Conservation (phyloP, 2,888 invertebrate species). For the Rhopalosiphum nymphaeae region DNA sequence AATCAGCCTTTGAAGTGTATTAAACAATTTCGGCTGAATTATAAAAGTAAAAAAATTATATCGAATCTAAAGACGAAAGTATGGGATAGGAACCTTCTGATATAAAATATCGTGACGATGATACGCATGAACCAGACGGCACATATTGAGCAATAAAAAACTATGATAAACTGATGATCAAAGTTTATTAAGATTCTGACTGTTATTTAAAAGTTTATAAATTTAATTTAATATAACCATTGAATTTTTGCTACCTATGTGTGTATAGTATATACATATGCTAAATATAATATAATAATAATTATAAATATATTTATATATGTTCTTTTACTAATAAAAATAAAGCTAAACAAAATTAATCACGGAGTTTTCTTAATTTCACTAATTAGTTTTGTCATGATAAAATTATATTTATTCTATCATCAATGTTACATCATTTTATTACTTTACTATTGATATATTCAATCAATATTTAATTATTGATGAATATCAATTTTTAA, state of each 20-base stretch:
- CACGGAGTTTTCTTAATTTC: neutral
- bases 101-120: neutral
- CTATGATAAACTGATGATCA: neutral
- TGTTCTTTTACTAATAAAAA: neutral
- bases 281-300: neutral
- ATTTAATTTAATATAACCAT: too few relatives aligned
- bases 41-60: neutral
- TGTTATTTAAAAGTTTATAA: neutral
- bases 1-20: conserved; percentile 37
- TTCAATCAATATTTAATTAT: neutral
- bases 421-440: neutral
- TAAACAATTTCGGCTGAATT: conserved; percentile 24
- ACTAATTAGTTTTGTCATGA: neutral
- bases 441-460: neutral
- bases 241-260: too few relatives aligned
- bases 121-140: neutral
- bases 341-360: neutral
- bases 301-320: neutral
- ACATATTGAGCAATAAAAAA: neutral
- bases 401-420: neutral
- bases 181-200: neutral
- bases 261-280: too few relatives aligned
- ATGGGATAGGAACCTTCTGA: neutral
- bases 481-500: neutral
- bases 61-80: neutral